Evolutionary conservation across 2,888 invertebrate genomes (phyloP), one percentile per base, ranked within the genome.

Genomic region (Oegoconia quadripuncta): DNA sequence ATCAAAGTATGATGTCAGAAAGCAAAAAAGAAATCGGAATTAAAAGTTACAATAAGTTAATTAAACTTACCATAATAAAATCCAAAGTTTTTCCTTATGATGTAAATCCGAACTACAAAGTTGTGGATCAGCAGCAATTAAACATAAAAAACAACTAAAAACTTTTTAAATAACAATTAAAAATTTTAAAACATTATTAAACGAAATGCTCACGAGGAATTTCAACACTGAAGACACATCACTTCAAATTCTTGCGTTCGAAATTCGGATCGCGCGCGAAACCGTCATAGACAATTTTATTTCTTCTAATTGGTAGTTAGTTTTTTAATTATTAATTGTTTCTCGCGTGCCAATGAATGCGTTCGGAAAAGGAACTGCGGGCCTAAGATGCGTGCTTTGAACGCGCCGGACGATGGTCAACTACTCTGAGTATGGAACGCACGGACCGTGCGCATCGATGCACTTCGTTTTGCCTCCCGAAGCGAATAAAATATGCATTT

Each of bases 341-440:
- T 62, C 51, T 62, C 63, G 63, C 64, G 59, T 66, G 64, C 62
- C 61, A 61, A 59, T 58, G 50, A 46, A 37, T 53, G 42, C 46
- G 48, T 49, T 47, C 44, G 45, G 44, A 34, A 34, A 12, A 9
- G 34, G 25, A 36, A 15, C 13, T 46, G 41, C 37, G 39, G 49
- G 51, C 52, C 44, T 46, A 52, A 44, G 51, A 49, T 52, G 69
- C 82, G 82, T 78, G 78, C 64, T 59, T 44, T 58, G 56, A 47
- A 55, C 61, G 59, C 68, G 78, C 72, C 78, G 83, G 84, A 75
- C 86, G 63, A 50, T 83, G 86, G 86, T 86, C 86, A 86, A 86
- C 83, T 83, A 78, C 44, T 44, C 39, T 34, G 43, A 50, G 55
- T 57, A 61, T 53, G 46, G 50, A 48, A 56, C 59, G 54, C 60